phyloP scores from a whole-genome alignment of 2,113 vertebrate genomes.

The Xyrauchen texanus region DNA sequence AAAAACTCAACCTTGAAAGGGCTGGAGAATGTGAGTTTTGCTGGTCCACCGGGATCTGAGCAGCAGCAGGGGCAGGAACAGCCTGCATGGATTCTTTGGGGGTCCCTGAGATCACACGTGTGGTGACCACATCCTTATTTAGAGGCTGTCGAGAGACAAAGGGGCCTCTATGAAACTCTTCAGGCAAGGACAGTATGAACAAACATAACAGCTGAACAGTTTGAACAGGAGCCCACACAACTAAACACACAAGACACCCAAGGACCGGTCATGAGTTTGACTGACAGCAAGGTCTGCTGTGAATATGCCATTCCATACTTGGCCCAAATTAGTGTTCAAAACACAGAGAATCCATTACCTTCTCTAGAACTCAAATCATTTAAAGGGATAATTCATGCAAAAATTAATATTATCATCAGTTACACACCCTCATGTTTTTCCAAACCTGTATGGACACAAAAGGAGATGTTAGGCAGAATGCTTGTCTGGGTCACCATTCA shows the following conservation, averaged over 20 bases:
- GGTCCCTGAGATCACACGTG: slow-evolving; percentile 47
- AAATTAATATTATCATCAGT: too few species aligned
- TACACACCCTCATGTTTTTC: too few species aligned
- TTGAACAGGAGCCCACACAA: not conserved
- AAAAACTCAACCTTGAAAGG: slow-evolving; percentile 25
- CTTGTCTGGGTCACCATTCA: too few species aligned
- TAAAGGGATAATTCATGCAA: not conserved
- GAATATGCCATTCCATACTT: not conserved
- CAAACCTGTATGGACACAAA: too few species aligned
- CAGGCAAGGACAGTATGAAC: not conserved
- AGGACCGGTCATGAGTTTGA: not conserved
- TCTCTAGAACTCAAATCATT: not conserved
- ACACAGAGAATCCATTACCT: not conserved
- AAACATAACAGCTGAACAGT: slow-evolving; percentile 38
- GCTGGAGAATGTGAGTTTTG: slow-evolving; percentile 43
- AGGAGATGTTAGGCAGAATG: too few species aligned
- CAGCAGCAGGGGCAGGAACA: slow-evolving; percentile 28
- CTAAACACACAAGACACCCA: slow-evolving; percentile 12
- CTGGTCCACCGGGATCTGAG: slow-evolving; percentile 44
- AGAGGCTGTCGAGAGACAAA: slow-evolving; percentile 48
- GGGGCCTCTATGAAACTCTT: slow-evolving; percentile 23
- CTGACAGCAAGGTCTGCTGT: slow-evolving; percentile 31
- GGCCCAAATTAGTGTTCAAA: not conserved
- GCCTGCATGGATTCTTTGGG: slow-evolving; percentile 43
- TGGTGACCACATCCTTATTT: slow-evolving; percentile 50